A percentile compares a stretch with the other conserved stretches of the same genome.
phyloP scores from a whole-genome alignment of 1,140 invertebrate genomes.

The Drosophila carrolli region DNA sequence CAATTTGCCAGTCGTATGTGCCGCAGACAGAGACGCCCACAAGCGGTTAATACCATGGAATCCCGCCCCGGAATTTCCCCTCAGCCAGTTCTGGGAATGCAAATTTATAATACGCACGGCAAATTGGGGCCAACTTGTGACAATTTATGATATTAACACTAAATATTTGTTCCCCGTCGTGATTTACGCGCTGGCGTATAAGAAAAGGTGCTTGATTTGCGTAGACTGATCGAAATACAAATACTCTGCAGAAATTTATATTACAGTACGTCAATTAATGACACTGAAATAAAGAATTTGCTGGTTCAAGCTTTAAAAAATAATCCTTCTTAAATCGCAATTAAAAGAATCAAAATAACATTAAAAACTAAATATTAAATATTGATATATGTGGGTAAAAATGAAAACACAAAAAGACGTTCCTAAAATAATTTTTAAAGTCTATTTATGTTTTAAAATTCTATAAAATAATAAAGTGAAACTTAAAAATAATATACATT shows the following conservation, averaged over 20 bases:
- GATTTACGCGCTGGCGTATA: slow-evolving; percentile 62
- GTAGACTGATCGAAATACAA: background rate
- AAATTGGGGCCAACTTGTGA: slow-evolving; percentile 83
- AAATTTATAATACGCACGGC: slow-evolving; percentile 74
- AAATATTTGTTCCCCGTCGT: slow-evolving; percentile 81
- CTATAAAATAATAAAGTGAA: too few species aligned
- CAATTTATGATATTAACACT: slow-evolving; percentile 83
- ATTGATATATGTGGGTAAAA: too few species aligned
- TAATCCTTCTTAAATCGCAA: too few species aligned
- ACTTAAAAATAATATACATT: too few species aligned
- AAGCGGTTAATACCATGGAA: slow-evolving; percentile 37
- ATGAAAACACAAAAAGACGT: too few species aligned
- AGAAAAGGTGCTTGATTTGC: slow-evolving; percentile 20
- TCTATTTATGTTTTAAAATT: too few species aligned
- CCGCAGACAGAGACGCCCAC: slow-evolving; percentile 63
- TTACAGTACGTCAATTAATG: too few species aligned
- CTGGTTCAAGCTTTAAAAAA: too few species aligned
- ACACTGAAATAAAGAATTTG: too few species aligned
- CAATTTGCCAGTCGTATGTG: slow-evolving; percentile 64
- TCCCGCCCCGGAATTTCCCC: background rate
- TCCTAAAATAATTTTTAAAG: too few species aligned
- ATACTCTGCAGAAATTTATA: slow-evolving; percentile 2
- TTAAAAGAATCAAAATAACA: too few species aligned
- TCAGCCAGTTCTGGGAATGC: slow-evolving; percentile 39
- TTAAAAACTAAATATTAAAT: too few species aligned